A percentile compares a stretch with the other conserved stretches of the same genome.
These are phyloP conservation scores for Nyctalus aviator DNA, from an alignment of 2,797 vertebrate species.

Conservation along the genomic window DNA sequence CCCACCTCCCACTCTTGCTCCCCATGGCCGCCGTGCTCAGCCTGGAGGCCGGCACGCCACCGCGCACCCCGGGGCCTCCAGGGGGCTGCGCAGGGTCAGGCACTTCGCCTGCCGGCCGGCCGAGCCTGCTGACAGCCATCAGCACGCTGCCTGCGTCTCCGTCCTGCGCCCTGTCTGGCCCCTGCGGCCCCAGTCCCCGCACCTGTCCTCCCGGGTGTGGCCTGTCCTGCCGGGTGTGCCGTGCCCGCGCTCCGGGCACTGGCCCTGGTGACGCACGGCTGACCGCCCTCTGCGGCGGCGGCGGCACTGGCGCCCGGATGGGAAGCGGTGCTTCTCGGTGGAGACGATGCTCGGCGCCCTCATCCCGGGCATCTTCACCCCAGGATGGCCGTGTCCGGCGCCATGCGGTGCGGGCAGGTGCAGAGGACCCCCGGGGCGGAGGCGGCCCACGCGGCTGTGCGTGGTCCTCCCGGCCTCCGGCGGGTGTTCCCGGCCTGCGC, in stretches of 20 bases:
- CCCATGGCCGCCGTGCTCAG: not conserved
- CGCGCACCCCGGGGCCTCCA: fast-evolving
- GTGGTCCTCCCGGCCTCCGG: conserved; percentile 61
- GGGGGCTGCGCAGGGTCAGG: not conserved
- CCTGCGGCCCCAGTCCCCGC: conserved; percentile 41
- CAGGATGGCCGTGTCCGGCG: conserved; percentile 65
- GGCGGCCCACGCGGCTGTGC: not conserved
- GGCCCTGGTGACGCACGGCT: not conserved
- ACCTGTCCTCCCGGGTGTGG: not conserved
- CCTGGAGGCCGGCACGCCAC: not conserved
- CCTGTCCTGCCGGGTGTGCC: not conserved
- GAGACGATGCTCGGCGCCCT: conserved; percentile 3
- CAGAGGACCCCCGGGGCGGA: not conserved
- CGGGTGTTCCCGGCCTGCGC: conserved; percentile 75
- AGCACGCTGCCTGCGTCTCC: conserved; percentile 75
- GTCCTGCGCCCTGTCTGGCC: conserved; percentile 82
- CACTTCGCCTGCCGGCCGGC: conserved; percentile 63
- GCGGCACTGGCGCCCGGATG: fast-evolving
- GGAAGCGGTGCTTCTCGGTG: fast-evolving
- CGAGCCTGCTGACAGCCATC: conserved; percentile 78
- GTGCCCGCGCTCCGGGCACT: conserved; percentile 73
- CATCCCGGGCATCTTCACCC: conserved; percentile 76
- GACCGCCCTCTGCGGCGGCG: conserved; percentile 53
- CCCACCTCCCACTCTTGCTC: conserved; percentile 73
- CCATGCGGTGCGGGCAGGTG: conserved; percentile 73